Base-by-base conservation (phyloP, 1,140 invertebrate species). In the Cyphomyrmex costatus region DNA sequence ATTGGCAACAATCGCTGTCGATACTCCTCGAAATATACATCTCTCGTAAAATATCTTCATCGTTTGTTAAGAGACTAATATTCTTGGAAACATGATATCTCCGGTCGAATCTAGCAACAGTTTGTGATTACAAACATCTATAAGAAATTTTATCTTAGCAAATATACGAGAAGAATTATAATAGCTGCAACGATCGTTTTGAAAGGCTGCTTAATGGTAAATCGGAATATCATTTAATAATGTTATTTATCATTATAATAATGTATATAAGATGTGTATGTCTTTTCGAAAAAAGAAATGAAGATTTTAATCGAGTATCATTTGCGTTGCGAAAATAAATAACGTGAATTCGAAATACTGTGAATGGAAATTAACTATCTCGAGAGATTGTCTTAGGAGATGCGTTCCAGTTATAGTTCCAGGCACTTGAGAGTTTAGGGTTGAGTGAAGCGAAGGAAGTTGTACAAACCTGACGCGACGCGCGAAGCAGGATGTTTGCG, bases 381-480 rank as follows among this genome's bases (percentile, higher is more conserved):
- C 36, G 42, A 27, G 68, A 74, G 27, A 83, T 83, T 83, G 68
- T 83, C 46, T 73, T 24, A 36, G 12, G 36, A 73, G 60, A 82
- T 73, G 66, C 53, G 51, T 73, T 73, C 30, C 79, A 71, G 36
- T 74, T 83, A 60, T 60, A 73, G 79, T 83, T 83, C 24, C 36
- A 68, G 36, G 36, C 24, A 42, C 68, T 83, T 36, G 63, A 68
- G 63, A 68, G 79, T 76, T 87, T 87, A 51, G 85, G 53, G 24
- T 30, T n/a, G 77, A 65, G 49, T 49, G 19, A 27, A 83, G 56
- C 16, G 19, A 36, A 33, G 27, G 63, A 71, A 78, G 68, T 88
- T 89, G 53, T 21, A 76, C 60, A 86, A 89, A 83, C 85, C 73
- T 33, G 78, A 42, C 46, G 86, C 53, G 36, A 74, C 51, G 66